Base-by-base conservation (phyloP, 2,113 vertebrate species). In the Semnornis frantzii region DNA sequence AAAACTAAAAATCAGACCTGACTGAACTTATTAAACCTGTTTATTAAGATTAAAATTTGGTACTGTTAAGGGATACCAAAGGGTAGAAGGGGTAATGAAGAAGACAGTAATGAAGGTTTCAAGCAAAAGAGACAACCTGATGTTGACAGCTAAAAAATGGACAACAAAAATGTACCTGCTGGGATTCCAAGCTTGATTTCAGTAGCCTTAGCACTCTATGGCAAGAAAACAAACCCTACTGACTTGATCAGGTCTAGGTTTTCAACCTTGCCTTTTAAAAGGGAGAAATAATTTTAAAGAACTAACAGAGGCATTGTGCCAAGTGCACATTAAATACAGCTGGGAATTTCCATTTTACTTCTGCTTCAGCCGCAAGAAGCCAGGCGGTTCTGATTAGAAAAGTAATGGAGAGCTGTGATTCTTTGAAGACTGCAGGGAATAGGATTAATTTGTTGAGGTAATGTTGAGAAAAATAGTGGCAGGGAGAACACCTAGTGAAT, bases 211-310 rank as follows among this genome's bases (percentile, higher is more conserved):
- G 18, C 79, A 55, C 18, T 76, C 50, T 30, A 9, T 31, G 30
- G 68, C 20, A 85, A 95, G 95, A 85, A 95, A 95, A 39, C 37
- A 39, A 84, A 39, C 65, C 9, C 27, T 75, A 33, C 18, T 85
- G 52, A 73, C 28, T 85, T 66, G 50, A 82, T 79, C 59, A 76
- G 63, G 81, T 20, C 24, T 79, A 75, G 84, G n/a, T 30, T 80
- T 93, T 82, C 81, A 95, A 55, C 18, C 21, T 79, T 69, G 63
- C 33, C 11, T 81, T 96, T 90, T 85, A 85, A 94, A 94, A 82
- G 7, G 70, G n/a, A 84, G 31, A 88, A 89, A 95, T 71, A 64
- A 89, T 91, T 72, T 87, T 86, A 82, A 86, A 82, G 68, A 84
- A 96, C 92, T 85, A 92, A 77, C 23, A 64, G 18, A 57, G 81